phyloP scores from a whole-genome alignment of 2,113 vertebrate species.

The Centropus unirufus region DNA sequence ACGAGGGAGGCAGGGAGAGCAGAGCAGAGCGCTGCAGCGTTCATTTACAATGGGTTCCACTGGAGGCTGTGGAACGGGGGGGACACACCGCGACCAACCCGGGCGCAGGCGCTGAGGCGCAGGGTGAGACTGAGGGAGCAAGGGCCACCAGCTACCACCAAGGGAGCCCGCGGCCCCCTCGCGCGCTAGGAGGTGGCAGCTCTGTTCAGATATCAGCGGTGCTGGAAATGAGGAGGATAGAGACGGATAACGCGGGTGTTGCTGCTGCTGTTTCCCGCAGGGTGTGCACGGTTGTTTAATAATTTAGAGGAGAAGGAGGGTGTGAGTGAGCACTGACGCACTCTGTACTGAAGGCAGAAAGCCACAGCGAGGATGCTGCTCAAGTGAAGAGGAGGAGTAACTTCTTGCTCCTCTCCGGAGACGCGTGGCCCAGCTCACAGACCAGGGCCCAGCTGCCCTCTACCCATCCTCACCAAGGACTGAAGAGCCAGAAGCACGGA shows the following conservation, averaged over 20 bases:
- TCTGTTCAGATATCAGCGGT: neutral
- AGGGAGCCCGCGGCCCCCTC: neutral
- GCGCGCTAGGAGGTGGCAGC: neutral
- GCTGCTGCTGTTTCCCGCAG: slow-evolving; percentile 10
- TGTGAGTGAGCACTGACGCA: neutral
- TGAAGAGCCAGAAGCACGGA: neutral
- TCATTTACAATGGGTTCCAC: neutral
- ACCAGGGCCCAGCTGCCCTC: neutral
- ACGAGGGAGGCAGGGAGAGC: neutral
- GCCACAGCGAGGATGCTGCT: neutral
- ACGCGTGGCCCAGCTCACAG: fast-evolving
- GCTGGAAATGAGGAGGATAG: slow-evolving; percentile 43
- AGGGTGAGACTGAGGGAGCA: neutral
- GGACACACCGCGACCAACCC: neutral
- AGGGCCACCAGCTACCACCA: neutral
- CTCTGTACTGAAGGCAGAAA: neutral
- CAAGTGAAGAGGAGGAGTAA: neutral
- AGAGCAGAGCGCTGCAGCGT: neutral
- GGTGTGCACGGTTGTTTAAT: slow-evolving; percentile 38
- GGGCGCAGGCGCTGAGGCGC: neutral
- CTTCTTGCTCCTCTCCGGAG: neutral
- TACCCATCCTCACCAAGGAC: neutral
- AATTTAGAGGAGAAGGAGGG: slow-evolving; percentile 51
- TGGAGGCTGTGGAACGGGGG: neutral
- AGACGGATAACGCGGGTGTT: slow-evolving; percentile 8